A percentile compares a stretch with the other conserved stretches of the same genome.
Evolutionary conservation across 2,797 vertebrate genomes (phyloP).

Genomic region (Sebastiscus albofasciatus): DNA sequence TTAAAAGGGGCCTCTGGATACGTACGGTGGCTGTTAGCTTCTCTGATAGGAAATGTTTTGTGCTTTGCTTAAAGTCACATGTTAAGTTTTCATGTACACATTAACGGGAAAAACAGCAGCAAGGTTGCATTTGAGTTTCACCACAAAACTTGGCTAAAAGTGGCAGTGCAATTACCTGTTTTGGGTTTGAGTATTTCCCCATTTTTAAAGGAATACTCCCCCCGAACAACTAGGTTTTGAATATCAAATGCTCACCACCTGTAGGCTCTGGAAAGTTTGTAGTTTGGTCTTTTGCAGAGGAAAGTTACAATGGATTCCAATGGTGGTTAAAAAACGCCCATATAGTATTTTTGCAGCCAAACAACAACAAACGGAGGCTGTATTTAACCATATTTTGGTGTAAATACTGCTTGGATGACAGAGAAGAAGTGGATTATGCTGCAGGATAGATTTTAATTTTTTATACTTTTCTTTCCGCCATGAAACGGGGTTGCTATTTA

Average conservation of each 20-base stretch:
- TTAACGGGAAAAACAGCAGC: conserved; percentile 17
- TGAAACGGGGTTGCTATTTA: background rate
- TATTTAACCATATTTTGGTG: background rate
- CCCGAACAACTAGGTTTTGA: background rate
- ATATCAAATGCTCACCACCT: background rate
- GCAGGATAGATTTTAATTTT: background rate
- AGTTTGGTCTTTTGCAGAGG: background rate
- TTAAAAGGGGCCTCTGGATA: conserved; percentile 27
- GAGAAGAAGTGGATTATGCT: background rate
- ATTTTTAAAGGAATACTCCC: background rate
- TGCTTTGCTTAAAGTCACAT: conserved; percentile 60
- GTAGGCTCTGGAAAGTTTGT: background rate
- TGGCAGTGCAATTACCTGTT: conserved; percentile 68
- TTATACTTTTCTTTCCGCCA: background rate
- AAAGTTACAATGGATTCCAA: background rate
- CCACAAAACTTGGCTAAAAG: conserved; percentile 52
- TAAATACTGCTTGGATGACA: background rate
- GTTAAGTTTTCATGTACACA: conserved; percentile 15
- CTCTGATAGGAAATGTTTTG: conserved; percentile 54
- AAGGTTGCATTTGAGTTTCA: conserved; percentile 18
- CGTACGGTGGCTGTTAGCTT: conserved; percentile 9
- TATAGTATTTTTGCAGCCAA: background rate
- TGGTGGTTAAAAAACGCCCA: background rate
- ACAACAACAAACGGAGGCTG: background rate
- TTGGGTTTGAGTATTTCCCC: background rate